Conservation (phyloP, 2,797 vertebrate genomes). For the Pagetopsis macropterus region DNA sequence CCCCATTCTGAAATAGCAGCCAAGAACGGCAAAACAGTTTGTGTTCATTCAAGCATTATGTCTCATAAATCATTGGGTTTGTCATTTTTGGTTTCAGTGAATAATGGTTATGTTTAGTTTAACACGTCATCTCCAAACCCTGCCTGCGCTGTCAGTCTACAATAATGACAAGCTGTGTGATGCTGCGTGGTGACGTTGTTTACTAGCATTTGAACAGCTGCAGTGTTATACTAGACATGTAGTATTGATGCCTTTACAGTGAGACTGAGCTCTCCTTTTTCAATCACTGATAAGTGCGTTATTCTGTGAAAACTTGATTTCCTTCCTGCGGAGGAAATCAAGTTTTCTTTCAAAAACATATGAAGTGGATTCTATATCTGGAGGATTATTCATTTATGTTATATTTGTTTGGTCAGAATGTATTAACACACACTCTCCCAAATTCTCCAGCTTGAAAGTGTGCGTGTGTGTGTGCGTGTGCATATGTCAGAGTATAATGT, state of each 20-base stretch:
- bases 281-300: neutral
- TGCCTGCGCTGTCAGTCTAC: conserved; percentile 1
- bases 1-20: neutral
- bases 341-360: neutral
- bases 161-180: neutral
- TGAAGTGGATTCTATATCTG: neutral
- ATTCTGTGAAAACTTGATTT: neutral
- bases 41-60: neutral
- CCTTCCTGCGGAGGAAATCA: neutral
- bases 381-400: neutral
- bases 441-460: conserved; percentile 32
- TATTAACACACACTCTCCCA: conserved; percentile 1
- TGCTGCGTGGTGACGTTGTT: conserved; percentile 17
- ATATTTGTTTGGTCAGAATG: neutral
- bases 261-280: conserved; percentile 13
- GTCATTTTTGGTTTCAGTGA: neutral
- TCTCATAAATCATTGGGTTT: neutral
- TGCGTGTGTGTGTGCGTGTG: conserved; percentile 16
- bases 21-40: neutral
- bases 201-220: conserved; percentile 41
- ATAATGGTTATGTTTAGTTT: neutral
- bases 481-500: conserved; percentile 52
- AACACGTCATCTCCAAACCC: neutral
- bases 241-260: neutral
- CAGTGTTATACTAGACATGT: neutral